phyloP scores from a whole-genome alignment of 35 echinoderm and acorn worm species.

The Hemicentrotus pulcherrimus region DNA sequence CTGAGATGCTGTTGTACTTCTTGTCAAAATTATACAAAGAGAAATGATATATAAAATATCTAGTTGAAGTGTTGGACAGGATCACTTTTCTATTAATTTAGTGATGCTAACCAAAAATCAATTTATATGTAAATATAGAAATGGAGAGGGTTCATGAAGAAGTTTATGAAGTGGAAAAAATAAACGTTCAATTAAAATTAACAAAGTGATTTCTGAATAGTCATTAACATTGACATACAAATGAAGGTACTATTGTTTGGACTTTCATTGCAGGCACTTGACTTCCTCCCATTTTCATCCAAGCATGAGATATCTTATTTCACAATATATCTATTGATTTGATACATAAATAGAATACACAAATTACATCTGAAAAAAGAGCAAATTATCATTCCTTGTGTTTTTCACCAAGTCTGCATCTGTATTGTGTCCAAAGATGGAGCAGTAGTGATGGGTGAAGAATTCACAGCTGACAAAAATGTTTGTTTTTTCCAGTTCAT shows the following conservation, averaged over 20 bases:
- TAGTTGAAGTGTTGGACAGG: too few species aligned
- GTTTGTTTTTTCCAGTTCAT: constrained; percentile 26
- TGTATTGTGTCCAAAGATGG: not conserved
- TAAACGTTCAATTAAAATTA: too few species aligned
- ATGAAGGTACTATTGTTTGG: not conserved
- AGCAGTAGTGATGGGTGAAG: not conserved
- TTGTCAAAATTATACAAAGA: too few species aligned
- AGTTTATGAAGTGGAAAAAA: too few species aligned
- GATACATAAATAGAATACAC: constrained; percentile 5
- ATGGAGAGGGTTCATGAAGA: too few species aligned
- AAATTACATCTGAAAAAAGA: not conserved
- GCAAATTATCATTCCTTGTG: not conserved
- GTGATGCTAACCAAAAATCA: too few species aligned
- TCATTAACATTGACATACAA: not conserved
- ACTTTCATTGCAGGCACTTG: not conserved
- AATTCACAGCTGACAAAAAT: not conserved
- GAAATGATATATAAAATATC: too few species aligned
- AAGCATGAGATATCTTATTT: not conserved
- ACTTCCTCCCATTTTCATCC: not conserved
- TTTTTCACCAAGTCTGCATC: not conserved
- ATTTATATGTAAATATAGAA: too few species aligned
- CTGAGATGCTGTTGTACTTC: not conserved
- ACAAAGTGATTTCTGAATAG: not conserved
- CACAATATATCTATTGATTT: not conserved
- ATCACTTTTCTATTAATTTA: too few species aligned